These are phyloP conservation scores for Pogonocichla stellata DNA, from an alignment of 2,113 vertebrate genomes.

Conservation along the genomic window DNA sequence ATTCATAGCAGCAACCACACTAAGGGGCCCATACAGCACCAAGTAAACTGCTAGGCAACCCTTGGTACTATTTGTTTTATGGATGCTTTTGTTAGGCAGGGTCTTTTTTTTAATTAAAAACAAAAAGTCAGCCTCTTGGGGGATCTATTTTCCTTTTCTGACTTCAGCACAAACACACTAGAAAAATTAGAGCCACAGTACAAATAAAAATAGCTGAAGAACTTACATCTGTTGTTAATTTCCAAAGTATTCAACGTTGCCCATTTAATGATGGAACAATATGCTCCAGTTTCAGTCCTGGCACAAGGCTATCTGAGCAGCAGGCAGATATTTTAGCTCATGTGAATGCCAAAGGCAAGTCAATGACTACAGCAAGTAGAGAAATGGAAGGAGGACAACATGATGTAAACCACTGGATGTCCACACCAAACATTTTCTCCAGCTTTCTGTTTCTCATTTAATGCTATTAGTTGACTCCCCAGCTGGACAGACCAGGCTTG, in stretches of 20 bases:
- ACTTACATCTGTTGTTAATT: constrained; percentile 48
- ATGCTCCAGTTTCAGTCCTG: constrained; percentile 36
- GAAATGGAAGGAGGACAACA: neutral
- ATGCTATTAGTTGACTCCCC: neutral
- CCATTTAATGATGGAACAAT: constrained; percentile 44
- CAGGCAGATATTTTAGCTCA: neutral
- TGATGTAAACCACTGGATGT: neutral
- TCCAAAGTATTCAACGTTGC: neutral
- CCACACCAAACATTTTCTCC: neutral
- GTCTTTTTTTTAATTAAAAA: constrained; percentile 11
- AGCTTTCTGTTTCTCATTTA: neutral
- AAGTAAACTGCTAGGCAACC: neutral
- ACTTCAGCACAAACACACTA: constrained; percentile 16
- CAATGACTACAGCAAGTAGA: neutral
- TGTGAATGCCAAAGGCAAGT: neutral
- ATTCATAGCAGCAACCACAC: neutral
- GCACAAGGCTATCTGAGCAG: neutral
- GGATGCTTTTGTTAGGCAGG: neutral
- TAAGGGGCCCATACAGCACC: neutral
- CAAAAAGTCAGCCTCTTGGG: constrained; percentile 5
- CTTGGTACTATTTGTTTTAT: neutral
- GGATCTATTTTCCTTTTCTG: constrained; percentile 47
- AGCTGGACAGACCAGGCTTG: neutral
- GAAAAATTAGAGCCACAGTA: constrained; percentile 33
- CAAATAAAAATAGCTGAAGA: constrained; percentile 54